phyloP scores from a whole-genome alignment of 2,888 invertebrate species.

The Clitarchus hookeri region DNA sequence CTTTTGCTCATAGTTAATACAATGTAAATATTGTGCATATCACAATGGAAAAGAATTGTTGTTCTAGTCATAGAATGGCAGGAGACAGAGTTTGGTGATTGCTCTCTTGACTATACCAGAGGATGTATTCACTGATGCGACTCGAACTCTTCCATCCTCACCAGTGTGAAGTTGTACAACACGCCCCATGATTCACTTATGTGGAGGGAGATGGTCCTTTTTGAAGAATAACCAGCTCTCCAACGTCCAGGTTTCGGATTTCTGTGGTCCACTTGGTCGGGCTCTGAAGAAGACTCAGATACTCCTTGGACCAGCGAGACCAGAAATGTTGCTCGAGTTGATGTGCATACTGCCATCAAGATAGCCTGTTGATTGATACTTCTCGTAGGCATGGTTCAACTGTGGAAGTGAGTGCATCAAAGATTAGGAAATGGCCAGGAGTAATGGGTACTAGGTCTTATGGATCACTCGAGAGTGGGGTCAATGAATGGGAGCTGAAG shows the following conservation, averaged over 20 bases:
- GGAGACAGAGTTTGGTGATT: not conserved
- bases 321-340: constrained; percentile 39
- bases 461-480: constrained; percentile 44
- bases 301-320: constrained; percentile 46
- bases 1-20: too few relatives aligned
- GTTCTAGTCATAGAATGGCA: not conserved
- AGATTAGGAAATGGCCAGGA: constrained; percentile 49
- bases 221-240: constrained; percentile 6
- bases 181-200: too few relatives aligned
- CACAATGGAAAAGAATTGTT: too few relatives aligned
- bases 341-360: constrained; percentile 40
- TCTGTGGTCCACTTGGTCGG: constrained; percentile 39
- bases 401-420: constrained; percentile 35
- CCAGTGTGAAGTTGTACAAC: not conserved
- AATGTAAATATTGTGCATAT: too few relatives aligned
- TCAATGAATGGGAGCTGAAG: constrained; percentile 48
- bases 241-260: constrained; percentile 32
- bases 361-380: constrained; percentile 32
- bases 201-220: too few relatives aligned
- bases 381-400: constrained; percentile 40
- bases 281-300: constrained; percentile 41
- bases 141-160: not conserved
- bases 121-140: not conserved
- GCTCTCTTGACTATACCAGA: not conserved
- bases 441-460: constrained; percentile 45